A percentile compares a stretch with the other conserved stretches of the same genome.
These are phyloP conservation scores for Mimachlamys varia DNA, from an alignment of 2,888 invertebrate genomes.

Conservation along the genomic window DNA sequence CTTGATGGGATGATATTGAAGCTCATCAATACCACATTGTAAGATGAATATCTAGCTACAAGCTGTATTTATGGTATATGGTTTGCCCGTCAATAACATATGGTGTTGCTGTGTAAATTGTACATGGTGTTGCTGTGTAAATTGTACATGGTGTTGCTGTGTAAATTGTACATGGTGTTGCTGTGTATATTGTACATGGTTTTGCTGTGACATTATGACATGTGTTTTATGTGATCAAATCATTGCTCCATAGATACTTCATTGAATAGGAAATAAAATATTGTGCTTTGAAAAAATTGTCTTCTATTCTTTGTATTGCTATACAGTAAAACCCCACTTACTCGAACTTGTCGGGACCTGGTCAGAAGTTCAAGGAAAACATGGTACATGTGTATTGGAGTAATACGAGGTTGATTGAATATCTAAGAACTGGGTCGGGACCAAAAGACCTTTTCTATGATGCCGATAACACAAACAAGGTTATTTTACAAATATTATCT, in stretches of 20 bases:
- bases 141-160: not conserved
- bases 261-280: not conserved
- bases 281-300: not conserved
- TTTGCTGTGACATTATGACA: conserved; percentile 25
- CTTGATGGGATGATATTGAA: too few relatives aligned
- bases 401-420: too few relatives aligned
- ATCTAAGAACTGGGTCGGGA: too few relatives aligned
- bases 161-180: not conserved
- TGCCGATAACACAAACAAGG: too few relatives aligned
- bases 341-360: not conserved
- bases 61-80: not conserved
- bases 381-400: too few relatives aligned
- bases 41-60: too few relatives aligned
- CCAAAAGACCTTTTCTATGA: too few relatives aligned
- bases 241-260: not conserved
- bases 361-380: too few relatives aligned
- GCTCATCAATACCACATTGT: too few relatives aligned
- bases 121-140: not conserved
- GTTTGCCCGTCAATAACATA: not conserved
- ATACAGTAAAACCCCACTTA: too few relatives aligned
- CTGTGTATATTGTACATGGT: not conserved
- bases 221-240: not conserved
- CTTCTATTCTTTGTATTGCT: not conserved
- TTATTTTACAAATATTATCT: too few relatives aligned
- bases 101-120: not conserved